Percentiles rank a stretch among this genome's conserved stretches.
These are phyloP conservation scores for Drosophila ficusphila DNA, from an alignment of 1,140 invertebrate species.

Conservation along the genomic window DNA sequence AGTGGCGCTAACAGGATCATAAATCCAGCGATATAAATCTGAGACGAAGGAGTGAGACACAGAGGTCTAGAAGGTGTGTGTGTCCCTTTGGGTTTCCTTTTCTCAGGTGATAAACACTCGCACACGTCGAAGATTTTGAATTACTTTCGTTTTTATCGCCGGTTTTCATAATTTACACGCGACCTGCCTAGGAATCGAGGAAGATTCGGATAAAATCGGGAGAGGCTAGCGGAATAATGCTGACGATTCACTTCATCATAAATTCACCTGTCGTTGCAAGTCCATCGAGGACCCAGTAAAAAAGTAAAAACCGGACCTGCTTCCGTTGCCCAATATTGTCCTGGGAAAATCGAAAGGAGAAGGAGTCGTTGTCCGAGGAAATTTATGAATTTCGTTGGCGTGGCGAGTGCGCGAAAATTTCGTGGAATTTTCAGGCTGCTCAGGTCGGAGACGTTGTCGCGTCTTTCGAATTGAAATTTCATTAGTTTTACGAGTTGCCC, in stretches of 20 bases:
- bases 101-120: constrained; percentile 39
- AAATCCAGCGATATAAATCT: constrained; percentile 79
- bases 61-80: not conserved
- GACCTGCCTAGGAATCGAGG: constrained; percentile 44
- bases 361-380: constrained; percentile 15
- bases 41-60: constrained; percentile 15
- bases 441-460: constrained; percentile 49
- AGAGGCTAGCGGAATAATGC: constrained; percentile 23
- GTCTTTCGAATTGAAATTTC: constrained; percentile 78
- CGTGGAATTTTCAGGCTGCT: constrained; percentile 61
- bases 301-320: constrained; percentile 57
- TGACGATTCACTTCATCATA: constrained; percentile 78
- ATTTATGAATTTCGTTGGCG: constrained; percentile 65
- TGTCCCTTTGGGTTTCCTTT: constrained; percentile 11
- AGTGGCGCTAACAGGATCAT: constrained; percentile 82
- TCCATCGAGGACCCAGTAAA: constrained; percentile 29
- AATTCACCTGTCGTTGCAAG: constrained; percentile 77
- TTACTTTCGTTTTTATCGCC: constrained; percentile 78
- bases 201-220: constrained; percentile 3
- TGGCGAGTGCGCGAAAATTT: constrained; percentile 76
- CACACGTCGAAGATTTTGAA: constrained; percentile 71
- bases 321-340: constrained; percentile 54
- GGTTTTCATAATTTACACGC: constrained; percentile 61
- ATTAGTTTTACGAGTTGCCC: constrained; percentile 74
- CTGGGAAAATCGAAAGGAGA: constrained; percentile 34